phyloP scores from a whole-genome alignment of 2,888 invertebrate species.

The Electrophaes corylata region DNA sequence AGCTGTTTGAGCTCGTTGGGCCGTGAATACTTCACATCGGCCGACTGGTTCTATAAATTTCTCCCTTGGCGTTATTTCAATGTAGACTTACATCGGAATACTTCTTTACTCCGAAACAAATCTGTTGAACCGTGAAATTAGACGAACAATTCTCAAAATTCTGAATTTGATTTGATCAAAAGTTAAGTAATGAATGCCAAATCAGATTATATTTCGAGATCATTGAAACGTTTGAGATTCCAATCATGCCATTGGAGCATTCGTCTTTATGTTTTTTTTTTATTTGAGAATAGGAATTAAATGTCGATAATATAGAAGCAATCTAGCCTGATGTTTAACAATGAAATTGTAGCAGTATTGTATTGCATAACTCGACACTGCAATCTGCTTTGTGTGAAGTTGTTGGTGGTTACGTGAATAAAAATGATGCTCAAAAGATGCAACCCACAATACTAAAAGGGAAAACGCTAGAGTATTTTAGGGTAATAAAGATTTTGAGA shows the following conservation, averaged over 20 bases:
- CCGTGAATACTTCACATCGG: conserved; percentile 63
- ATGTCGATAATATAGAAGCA: neutral
- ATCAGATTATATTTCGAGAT: conserved; percentile 61
- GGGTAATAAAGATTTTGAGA: conserved; percentile 2
- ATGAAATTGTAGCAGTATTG: neutral
- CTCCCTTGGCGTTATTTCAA: conserved; percentile 70
- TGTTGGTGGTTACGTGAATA: neutral
- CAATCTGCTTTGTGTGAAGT: neutral
- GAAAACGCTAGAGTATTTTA: neutral
- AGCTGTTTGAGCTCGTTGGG: conserved; percentile 61
- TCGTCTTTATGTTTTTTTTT: no score
- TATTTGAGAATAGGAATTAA: no score
- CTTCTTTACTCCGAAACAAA: conserved; percentile 78
- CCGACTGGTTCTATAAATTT: conserved; percentile 63
- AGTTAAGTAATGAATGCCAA: conserved; percentile 72
- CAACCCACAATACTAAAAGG: neutral
- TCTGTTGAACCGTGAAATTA: conserved; percentile 76
- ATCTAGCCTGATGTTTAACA: neutral
- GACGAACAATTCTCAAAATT: conserved; percentile 73
- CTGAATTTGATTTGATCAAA: conserved; percentile 74
- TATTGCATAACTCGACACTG: neutral
- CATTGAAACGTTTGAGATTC: conserved; percentile 46
- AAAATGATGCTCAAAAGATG: neutral
- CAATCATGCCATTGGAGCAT: conserved; percentile 16
- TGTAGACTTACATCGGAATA: conserved; percentile 74